Evolutionary conservation across 2,888 invertebrate species (phyloP).

Genomic region (Cactoblastis cactorum): DNA sequence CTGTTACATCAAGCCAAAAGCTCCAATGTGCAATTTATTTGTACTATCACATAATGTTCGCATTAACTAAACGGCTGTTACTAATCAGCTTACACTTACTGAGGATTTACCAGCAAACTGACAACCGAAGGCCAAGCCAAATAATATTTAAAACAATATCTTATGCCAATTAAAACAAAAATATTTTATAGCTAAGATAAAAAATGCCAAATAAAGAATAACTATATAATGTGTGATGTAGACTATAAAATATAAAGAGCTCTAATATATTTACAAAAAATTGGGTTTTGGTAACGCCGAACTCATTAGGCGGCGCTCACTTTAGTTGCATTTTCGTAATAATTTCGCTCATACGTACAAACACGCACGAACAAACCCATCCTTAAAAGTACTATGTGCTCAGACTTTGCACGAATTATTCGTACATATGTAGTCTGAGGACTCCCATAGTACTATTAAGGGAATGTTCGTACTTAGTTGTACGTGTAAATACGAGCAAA

Average conservation of each 20-base stretch:
- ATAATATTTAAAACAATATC: constrained; percentile 43
- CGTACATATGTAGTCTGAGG: too few relatives aligned
- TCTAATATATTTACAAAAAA: constrained; percentile 61
- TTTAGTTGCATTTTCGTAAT: too few relatives aligned
- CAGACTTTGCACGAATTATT: too few relatives aligned
- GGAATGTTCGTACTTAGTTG: too few relatives aligned
- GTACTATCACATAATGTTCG: constrained; percentile 69
- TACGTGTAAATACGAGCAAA: too few relatives aligned
- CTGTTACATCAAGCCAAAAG: constrained; percentile 40
- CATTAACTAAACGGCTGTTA: constrained; percentile 25
- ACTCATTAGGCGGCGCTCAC: too few relatives aligned
- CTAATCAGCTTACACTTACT: constrained; percentile 17
- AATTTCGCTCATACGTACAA: too few relatives aligned
- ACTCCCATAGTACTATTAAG: too few relatives aligned
- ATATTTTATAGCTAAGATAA: constrained; percentile 45
- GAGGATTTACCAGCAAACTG: constrained; percentile 36
- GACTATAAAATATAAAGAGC: constrained; percentile 49
- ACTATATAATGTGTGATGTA: constrained; percentile 49
- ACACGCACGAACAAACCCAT: too few relatives aligned
- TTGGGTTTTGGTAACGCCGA: constrained; percentile 53
- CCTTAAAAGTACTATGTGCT: too few relatives aligned
- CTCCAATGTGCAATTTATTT: constrained; percentile 54
- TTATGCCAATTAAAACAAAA: constrained; percentile 50
- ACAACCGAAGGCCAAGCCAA: constrained; percentile 56
- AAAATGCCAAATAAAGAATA: constrained; percentile 50